Percentiles rank a stretch among this genome's conserved stretches.
Evolutionary conservation across 2,797 vertebrate genomes (phyloP).

Genomic region (Enteromius treurensis): DNA sequence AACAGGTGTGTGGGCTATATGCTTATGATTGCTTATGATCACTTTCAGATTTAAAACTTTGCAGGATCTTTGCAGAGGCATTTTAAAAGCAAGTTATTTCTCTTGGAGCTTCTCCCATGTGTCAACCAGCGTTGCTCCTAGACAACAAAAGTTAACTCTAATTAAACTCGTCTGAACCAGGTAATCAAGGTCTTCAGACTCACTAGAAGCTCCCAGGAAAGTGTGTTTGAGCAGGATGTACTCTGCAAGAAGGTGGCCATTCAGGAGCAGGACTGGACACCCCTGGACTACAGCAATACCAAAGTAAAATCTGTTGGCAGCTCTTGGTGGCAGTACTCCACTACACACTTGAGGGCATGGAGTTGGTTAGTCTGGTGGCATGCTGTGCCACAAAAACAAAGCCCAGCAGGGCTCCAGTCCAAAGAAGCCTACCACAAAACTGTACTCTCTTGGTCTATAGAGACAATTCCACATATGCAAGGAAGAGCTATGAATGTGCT

Average conservation of each 20-base stretch:
- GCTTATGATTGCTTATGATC: no score
- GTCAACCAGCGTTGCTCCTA: background rate
- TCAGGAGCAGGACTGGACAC: background rate
- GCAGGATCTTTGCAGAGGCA: no score
- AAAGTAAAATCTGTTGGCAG: background rate
- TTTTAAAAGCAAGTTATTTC: background rate
- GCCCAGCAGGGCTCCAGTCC: background rate
- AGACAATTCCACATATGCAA: background rate
- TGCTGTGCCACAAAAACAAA: background rate
- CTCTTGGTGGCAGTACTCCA: background rate
- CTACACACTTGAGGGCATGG: background rate
- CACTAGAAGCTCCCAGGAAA: background rate
- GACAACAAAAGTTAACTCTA: background rate
- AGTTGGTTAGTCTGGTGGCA: slow-evolving; percentile 8
- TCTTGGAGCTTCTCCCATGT: background rate
- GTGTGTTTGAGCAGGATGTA: background rate
- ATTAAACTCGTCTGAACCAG: background rate
- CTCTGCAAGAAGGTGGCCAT: background rate
- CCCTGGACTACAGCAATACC: background rate
- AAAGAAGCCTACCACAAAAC: background rate
- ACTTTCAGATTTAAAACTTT: no score
- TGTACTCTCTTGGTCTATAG: no score
- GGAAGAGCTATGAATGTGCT: background rate
- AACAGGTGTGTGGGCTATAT: no score
- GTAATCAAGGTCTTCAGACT: background rate